phyloP scores from a whole-genome alignment of 2,888 invertebrate species.

The Eumacrocentrus americanus region DNA sequence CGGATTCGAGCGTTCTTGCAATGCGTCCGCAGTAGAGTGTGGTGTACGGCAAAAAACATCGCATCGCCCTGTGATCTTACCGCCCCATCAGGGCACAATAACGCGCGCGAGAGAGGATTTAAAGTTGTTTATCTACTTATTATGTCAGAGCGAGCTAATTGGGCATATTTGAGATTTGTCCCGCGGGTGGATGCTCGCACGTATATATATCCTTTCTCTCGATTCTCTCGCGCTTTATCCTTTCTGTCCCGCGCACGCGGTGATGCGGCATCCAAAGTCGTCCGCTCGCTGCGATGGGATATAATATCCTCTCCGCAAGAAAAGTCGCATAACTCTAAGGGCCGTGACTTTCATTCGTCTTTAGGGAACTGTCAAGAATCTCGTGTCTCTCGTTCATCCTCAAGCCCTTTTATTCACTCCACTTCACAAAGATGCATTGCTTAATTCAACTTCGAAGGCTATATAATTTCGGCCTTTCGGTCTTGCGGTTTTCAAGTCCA shows the following conservation, averaged over 20 bases:
- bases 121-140: constrained; percentile 59
- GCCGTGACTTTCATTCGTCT: constrained; percentile 46
- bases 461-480: constrained; percentile 5
- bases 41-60: constrained; percentile 1
- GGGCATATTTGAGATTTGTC: constrained; percentile 53
- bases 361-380: constrained; percentile 48
- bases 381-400: constrained; percentile 10
- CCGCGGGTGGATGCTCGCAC: constrained; percentile 48
- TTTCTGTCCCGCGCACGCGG: not conserved
- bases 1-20: constrained; percentile 28
- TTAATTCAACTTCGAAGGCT: constrained; percentile 48
- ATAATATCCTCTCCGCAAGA: constrained; percentile 48
- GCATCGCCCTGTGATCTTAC: constrained; percentile 20
- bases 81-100: not conserved
- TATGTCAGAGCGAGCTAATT: constrained; percentile 58
- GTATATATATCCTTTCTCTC: constrained; percentile 33
- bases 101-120: constrained; percentile 37
- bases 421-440: constrained; percentile 54
- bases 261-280: constrained; percentile 26
- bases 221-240: constrained; percentile 3
- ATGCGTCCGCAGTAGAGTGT: constrained; percentile 3
- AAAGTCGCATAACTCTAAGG: constrained; percentile 54
- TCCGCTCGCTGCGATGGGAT: constrained; percentile 17
- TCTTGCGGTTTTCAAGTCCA: no score
- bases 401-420: constrained; percentile 18